phyloP scores from a whole-genome alignment of 2,797 vertebrate species.

The Anas capensis region DNA sequence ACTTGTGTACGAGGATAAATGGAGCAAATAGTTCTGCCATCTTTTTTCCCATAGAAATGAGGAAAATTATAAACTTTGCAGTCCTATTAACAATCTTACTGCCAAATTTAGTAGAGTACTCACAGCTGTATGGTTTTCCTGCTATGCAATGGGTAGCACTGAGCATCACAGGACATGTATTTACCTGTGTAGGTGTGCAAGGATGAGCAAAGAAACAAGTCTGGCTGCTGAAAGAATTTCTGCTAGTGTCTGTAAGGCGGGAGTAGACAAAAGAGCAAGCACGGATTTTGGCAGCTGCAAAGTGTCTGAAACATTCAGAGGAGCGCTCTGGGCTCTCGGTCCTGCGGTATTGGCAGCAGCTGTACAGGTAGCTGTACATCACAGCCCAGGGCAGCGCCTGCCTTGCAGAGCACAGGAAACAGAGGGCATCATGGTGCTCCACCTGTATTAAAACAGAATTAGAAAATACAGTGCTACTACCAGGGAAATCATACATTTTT shows the following conservation, averaged over 20 bases:
- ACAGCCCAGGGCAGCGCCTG: not conserved
- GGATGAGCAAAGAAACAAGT: not conserved
- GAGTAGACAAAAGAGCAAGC: not conserved
- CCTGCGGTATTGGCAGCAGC: not conserved
- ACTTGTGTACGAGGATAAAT: not conserved
- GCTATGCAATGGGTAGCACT: not conserved
- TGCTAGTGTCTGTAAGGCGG: not conserved
- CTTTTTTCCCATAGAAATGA: not conserved
- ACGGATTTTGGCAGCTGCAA: not conserved
- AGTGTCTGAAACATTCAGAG: not conserved
- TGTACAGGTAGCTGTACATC: not conserved
- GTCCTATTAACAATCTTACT: not conserved
- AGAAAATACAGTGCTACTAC: not conserved
- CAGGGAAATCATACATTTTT: not conserved
- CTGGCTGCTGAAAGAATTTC: not conserved
- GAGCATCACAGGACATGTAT: not conserved
- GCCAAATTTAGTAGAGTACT: not conserved
- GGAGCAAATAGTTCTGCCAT: not conserved
- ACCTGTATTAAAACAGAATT: rapidly evolving
- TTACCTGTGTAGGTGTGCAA: not conserved
- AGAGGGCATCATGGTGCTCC: not conserved
- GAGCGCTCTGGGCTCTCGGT: not conserved
- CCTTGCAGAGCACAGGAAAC: not conserved
- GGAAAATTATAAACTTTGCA: not conserved
- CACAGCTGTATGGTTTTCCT: not conserved